Evolutionary conservation across 2,113 vertebrate genomes (phyloP), one percentile per base, ranked within the genome.

Genomic region (Microcebus ravelobensis): DNA sequence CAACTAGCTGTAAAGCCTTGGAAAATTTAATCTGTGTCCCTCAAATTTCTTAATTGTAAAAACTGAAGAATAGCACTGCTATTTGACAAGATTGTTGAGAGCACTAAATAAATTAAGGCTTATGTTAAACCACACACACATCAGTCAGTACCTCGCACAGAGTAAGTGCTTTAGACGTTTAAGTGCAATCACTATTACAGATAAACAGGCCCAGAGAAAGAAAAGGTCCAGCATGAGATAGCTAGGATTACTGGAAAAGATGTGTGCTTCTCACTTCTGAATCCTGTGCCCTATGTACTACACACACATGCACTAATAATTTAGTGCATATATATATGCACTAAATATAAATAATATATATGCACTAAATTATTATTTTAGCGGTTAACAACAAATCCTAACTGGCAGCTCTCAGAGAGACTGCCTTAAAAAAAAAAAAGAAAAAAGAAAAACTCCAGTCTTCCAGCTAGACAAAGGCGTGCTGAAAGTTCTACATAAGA

Each of bases 11-110:
- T 82, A 89, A 91, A 95, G 18, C 31, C 42, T 61, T 85, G 87
- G 27, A 76, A 63, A 96, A 89, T 65, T 83, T 90, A 79, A 77
- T 55, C 48, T 70, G 8, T 73, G 23, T 57, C 34, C 81, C 34
- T 87, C 42, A 82, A 76, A 95, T 85, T 65, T 71, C 29, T 94
- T 45, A 96, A 67, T 71, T 92, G 63, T 94, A 80, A 91, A 74
- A 95, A 48, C 52, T 77, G n/a, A 89, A 55, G 27, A 95, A 68
- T 11, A 39, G 50, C 59, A 80, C 25, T 81, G 61, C 74, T 90
- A 80, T 61, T 96, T 82, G 31, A 6, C 84, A 85, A 82, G 77
- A 52, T 14, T 86, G 27, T 87, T 3, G 7, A 92, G 74, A 74
- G 20, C 92, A 94, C 10, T 80, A 80, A 94, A 65, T 57, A 15